A percentile compares a stretch with the other conserved stretches of the same genome.
Conservation (phyloP, 1,140 invertebrate genomes). For the Nymphalis io region DNA sequence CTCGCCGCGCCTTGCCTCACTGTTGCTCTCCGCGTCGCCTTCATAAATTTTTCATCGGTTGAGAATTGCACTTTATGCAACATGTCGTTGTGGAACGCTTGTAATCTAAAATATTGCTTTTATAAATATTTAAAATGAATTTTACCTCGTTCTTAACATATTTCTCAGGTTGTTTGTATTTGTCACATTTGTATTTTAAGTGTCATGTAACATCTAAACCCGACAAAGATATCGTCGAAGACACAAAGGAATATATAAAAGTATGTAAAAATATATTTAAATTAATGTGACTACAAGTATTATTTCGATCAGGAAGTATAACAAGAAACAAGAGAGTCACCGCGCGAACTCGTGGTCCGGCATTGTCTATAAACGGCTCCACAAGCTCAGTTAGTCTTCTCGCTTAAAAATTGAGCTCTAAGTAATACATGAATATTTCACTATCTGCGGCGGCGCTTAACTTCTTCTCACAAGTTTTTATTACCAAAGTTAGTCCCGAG, state of each 20-base stretch:
- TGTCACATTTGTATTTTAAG: too few relatives aligned
- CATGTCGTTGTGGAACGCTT: slow-evolving; percentile 2
- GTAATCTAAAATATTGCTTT: slow-evolving; percentile 6
- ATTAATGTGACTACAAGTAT: too few relatives aligned
- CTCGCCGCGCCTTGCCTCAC: neutral
- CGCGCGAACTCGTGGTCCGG: neutral
- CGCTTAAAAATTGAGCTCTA: slow-evolving; percentile 28
- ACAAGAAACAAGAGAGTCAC: neutral
- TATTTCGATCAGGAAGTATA: too few relatives aligned
- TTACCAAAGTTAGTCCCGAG: slow-evolving; percentile 39
- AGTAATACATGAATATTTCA: slow-evolving; percentile 41
- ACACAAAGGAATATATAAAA: too few relatives aligned
- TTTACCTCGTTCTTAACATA: neutral
- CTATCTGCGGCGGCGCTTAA: slow-evolving; percentile 28
- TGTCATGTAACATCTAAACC: too few relatives aligned
- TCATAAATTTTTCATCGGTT: slow-evolving; percentile 22
- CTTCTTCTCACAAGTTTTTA: slow-evolving; percentile 40
- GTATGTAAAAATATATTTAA: too few relatives aligned
- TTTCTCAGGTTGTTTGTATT: neutral
- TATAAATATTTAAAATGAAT: slow-evolving; percentile 15
- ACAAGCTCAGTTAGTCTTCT: slow-evolving; percentile 6
- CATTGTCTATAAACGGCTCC: slow-evolving; percentile 10
- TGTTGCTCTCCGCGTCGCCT: slow-evolving; percentile 1
- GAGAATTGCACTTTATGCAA: slow-evolving; percentile 21
- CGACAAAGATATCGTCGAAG: too few relatives aligned